A percentile compares a stretch with the other conserved stretches of the same genome.
These are phyloP conservation scores for Pterophyllum scalare DNA, from an alignment of 2,113 vertebrate species.

Conservation along the genomic window DNA sequence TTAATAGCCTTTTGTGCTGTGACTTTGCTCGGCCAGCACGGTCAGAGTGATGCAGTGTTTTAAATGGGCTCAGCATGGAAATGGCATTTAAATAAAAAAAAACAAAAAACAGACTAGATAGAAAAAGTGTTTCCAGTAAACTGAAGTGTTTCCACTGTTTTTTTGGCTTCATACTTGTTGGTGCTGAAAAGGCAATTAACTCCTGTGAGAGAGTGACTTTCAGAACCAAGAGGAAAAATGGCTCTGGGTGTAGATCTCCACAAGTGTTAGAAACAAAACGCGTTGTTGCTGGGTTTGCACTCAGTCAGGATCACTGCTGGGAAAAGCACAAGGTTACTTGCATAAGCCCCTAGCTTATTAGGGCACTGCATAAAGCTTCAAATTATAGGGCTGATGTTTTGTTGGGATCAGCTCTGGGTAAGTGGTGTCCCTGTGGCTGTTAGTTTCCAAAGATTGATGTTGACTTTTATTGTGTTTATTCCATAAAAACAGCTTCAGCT, in stretches of 20 bases:
- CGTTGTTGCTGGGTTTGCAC: constrained; percentile 21
- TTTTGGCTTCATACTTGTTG: constrained; percentile 44
- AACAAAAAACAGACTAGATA: constrained; percentile 16
- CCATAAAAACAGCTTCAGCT: constrained; percentile 34
- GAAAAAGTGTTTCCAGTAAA: constrained; percentile 56
- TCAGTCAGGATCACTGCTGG: not conserved
- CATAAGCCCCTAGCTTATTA: constrained; percentile 22
- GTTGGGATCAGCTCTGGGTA: constrained; percentile 32
- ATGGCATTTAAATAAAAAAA: constrained; percentile 17
- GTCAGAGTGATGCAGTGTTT: constrained; percentile 10
- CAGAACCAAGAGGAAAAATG: not conserved
- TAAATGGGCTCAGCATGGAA: not conserved
- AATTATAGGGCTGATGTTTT: constrained; percentile 50
- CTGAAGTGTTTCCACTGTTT: constrained; percentile 49
- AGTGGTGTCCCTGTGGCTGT: constrained; percentile 33
- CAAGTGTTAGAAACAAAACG: constrained; percentile 22
- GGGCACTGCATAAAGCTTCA: constrained; percentile 17
- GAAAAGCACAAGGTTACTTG: not conserved
- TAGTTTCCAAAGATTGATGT: constrained; percentile 52
- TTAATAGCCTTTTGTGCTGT: constrained; percentile 8
- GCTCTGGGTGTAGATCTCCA: constrained; percentile 6
- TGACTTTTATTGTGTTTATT: constrained; percentile 46
- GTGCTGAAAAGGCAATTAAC: constrained; percentile 47
- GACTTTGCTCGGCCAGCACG: not conserved
- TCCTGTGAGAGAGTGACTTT: constrained; percentile 21